phyloP scores from a whole-genome alignment of 2,113 vertebrate genomes.

The Podiceps cristatus region DNA sequence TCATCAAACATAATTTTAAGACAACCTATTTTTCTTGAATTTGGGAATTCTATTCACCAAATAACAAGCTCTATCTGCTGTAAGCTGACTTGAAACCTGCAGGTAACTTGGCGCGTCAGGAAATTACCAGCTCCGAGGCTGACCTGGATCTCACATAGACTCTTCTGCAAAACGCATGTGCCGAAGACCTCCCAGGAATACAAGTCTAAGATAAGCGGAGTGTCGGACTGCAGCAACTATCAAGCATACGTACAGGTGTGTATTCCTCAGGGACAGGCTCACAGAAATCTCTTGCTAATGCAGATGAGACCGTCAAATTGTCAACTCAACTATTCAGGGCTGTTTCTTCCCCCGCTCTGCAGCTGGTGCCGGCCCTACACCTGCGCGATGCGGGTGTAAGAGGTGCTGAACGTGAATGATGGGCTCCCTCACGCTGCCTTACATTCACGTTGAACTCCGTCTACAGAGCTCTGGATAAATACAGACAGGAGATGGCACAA shows the following conservation, averaged over 20 bases:
- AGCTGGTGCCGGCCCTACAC: neutral
- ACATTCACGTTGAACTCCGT: rapidly evolving
- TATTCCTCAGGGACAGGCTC: neutral
- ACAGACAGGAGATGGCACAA: neutral
- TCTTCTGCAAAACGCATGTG: neutral
- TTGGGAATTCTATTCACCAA: neutral
- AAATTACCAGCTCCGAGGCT: neutral
- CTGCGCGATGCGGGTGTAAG: too few relatives aligned
- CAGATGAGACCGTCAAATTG: neutral
- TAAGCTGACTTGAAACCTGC: neutral
- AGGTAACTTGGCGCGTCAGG: neutral
- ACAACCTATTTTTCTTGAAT: neutral
- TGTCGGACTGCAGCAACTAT: neutral
- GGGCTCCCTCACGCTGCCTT: neutral
- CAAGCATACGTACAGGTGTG: neutral
- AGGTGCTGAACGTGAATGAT: neutral
- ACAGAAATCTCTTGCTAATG: neutral
- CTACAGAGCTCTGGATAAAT: neutral
- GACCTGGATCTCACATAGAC: neutral
- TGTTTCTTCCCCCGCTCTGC: neutral
- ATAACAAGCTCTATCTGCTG: neutral
- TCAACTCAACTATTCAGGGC: neutral
- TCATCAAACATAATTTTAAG: neutral
- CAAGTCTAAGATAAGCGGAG: neutral
- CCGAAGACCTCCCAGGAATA: neutral